A percentile compares a stretch with the other conserved stretches of the same genome.
These are phyloP conservation scores for Eciton burchellii DNA, from an alignment of 1,140 invertebrate species.

Conservation along the genomic window DNA sequence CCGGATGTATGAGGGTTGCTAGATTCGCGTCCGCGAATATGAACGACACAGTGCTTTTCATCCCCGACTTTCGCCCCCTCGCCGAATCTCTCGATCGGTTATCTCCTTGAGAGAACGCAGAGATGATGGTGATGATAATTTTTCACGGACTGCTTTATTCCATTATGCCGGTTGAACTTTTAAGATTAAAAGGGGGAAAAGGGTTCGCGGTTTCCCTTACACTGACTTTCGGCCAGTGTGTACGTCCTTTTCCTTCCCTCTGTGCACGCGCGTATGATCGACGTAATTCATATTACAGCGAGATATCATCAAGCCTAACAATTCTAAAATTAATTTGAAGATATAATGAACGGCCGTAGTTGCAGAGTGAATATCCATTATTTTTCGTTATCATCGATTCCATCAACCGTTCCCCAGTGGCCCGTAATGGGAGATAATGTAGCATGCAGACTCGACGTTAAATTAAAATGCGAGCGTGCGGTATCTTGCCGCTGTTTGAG, in stretches of 20 bases:
- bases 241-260: too few relatives aligned
- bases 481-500: background rate
- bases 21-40: conserved; percentile 48
- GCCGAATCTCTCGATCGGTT: too few relatives aligned
- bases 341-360: conserved; percentile 25
- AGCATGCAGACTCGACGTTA: conserved; percentile 42
- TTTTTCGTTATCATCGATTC: conserved; percentile 50
- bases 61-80: background rate
- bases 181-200: too few relatives aligned
- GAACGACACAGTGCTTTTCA: conserved; percentile 51
- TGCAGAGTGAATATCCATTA: conserved; percentile 51
- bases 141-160: background rate
- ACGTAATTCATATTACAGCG: background rate
- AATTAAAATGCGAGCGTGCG: conserved; percentile 29
- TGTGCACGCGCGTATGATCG: too few relatives aligned
- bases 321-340: conserved; percentile 48
- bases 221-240: too few relatives aligned
- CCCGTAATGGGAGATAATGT: conserved; percentile 26
- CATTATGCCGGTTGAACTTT: too few relatives aligned
- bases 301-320: conserved; percentile 15
- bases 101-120: background rate
- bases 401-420: conserved; percentile 16
- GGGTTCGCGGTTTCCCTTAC: too few relatives aligned
- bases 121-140: too few relatives aligned
- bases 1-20: conserved; percentile 8